phyloP scores from a whole-genome alignment of 2,888 invertebrate species.

The Idaea aversata region DNA sequence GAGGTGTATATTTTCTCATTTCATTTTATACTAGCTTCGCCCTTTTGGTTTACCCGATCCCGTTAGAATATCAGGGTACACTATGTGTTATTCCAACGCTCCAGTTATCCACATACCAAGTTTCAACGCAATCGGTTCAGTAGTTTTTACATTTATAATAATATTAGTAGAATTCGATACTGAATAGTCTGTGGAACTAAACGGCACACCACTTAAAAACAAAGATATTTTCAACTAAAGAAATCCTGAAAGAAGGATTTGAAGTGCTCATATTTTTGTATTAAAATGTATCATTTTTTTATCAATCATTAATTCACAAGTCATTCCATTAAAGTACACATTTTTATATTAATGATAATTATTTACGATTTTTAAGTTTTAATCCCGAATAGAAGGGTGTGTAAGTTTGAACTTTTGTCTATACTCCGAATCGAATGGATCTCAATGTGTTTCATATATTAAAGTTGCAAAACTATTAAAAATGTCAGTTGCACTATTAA shows the following conservation, averaged over 20 bases:
- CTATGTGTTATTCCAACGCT: not conserved
- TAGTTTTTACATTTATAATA: not conserved
- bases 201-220: not conserved
- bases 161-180: not conserved
- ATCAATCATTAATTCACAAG: not conserved
- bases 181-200: not conserved
- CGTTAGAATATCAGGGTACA: not conserved
- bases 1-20: not conserved
- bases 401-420: not conserved
- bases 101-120: not conserved
- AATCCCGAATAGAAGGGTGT: not conserved
- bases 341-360: constrained; percentile 1
- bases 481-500: too few species aligned
- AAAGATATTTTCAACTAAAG: not conserved
- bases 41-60: not conserved
- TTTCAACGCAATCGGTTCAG: not conserved
- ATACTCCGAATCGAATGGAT: not conserved
- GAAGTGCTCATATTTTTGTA: not conserved
- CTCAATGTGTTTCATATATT: not conserved
- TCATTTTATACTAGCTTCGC: not conserved
- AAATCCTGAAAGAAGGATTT: not conserved
- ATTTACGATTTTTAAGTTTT: not conserved
- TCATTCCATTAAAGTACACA: not conserved
- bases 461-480: too few species aligned
- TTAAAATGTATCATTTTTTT: not conserved